phyloP scores from a whole-genome alignment of 2,888 invertebrate genomes.

The Rhamphomyia laevipes region DNA sequence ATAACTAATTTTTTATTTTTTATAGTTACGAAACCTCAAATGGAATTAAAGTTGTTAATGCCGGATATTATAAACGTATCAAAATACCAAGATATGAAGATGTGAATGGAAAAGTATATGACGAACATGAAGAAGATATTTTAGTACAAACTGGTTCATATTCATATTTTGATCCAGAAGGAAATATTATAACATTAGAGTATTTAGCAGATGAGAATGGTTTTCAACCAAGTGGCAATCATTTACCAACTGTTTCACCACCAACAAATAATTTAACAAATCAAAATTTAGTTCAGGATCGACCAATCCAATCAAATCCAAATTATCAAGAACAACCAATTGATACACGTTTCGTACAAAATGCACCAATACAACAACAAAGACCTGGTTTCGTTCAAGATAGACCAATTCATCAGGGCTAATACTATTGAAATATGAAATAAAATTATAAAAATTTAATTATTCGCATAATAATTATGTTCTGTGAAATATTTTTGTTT shows the following conservation, averaged over 20 bases:
- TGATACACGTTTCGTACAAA: too few species aligned
- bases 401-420: neutral
- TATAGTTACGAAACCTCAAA: constrained; percentile 65
- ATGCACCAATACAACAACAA: constrained; percentile 1
- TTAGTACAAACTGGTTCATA: constrained; percentile 56
- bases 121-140: constrained; percentile 45
- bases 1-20: neutral
- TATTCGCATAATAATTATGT: too few species aligned
- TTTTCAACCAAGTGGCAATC: constrained; percentile 54
- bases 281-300: neutral
- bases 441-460: too few species aligned
- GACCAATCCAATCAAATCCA: neutral
- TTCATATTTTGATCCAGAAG: constrained; percentile 59
- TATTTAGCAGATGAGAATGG: constrained; percentile 64
- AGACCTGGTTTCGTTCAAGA: neutral
- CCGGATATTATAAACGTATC: constrained; percentile 54
- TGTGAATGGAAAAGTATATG: constrained; percentile 35
- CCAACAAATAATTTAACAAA: neutral
- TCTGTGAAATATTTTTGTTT: too few species aligned
- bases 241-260: constrained; percentile 40
- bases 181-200: constrained; percentile 48
- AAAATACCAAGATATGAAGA: constrained; percentile 38
- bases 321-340: neutral
- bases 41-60: constrained; percentile 63
- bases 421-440: neutral